Percentiles rank a stretch among this genome's conserved stretches.
These are phyloP conservation scores for Corythornis cristatus DNA, from an alignment of 2,113 vertebrate genomes.

Conservation along the genomic window DNA sequence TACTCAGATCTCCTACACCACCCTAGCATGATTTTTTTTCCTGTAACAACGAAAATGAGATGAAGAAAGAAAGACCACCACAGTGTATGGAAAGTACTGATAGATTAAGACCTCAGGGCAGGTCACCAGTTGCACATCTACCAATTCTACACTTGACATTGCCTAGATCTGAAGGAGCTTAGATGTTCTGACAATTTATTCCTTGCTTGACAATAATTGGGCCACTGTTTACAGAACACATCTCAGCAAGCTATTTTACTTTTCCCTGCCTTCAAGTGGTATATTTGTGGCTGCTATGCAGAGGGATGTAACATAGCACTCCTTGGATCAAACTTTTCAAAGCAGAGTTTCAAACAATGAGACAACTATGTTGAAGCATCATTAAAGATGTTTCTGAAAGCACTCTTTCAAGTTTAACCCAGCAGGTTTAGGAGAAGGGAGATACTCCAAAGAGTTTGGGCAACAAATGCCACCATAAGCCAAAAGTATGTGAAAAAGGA, in stretches of 20 bases:
- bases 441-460: not conserved
- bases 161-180: not conserved
- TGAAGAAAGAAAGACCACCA: not conserved
- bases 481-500: not conserved
- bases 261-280: not conserved
- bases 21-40: not conserved
- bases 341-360: rapidly evolving
- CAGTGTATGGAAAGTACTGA: not conserved
- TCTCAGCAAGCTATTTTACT: not conserved
- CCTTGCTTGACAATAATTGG: not conserved
- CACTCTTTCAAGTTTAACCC: not conserved
- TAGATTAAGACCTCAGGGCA: not conserved
- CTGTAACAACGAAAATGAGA: not conserved
- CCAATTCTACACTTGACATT: not conserved
- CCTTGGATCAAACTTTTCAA: not conserved
- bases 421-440: not conserved
- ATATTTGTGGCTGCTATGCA: rapidly evolving
- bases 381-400: not conserved
- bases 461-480: not conserved
- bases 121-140: not conserved
- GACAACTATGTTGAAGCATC: not conserved
- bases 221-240: not conserved
- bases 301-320: not conserved
- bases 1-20: rapidly evolving
- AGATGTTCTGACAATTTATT: not conserved